Base-by-base conservation (phyloP, 2,113 vertebrate species). In the Solea solea region DNA sequence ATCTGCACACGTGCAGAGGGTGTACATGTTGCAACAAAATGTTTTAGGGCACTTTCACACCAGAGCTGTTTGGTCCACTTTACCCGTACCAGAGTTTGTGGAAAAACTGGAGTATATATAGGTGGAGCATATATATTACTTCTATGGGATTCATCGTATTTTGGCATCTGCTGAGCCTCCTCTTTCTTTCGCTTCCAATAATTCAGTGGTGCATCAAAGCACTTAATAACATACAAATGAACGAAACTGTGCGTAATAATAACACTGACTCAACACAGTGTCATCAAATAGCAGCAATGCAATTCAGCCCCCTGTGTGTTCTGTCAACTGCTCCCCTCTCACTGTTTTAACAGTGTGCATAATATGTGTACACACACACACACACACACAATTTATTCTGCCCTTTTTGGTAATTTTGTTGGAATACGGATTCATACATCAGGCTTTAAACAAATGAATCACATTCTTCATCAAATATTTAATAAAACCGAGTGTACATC, bases 221-320 rank as follows among this genome's bases (percentile, higher is more conserved):
- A 74, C 74, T 69, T 69, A 80, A 77, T 49, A 45, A 55, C 67
- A 77, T 78, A 73, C 74, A 82, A 67, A 85, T 82, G 15, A 74
- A 78, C 79, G 82, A 78, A 80, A 76, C 73, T 68, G 57, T 65
- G 66, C 60, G 71, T 80, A 80, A 84, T 81, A 49, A 68, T 9
- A 57, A 75, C 78, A 69, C 41, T 63, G 72, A 66, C 68, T 78
- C 25, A 15, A 56, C 74, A 80, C 64, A 0, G 58, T 80, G 77
- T 82, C 80, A 85, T 72, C 80, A 83, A 71, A 72, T 53, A 80
- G 34, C 71, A 69, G 39, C 50, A 52, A 69, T 54, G 60, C 56
- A 21, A 55, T 48, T 54, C 64, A 73, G 62, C 68, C 72, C 60
- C 60, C 27, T 79, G 76, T 12, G 60, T 57, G 72, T 84, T 80